Evolutionary conservation across 2,797 vertebrate species (phyloP).

Genomic region (Anguilla obscura): DNA sequence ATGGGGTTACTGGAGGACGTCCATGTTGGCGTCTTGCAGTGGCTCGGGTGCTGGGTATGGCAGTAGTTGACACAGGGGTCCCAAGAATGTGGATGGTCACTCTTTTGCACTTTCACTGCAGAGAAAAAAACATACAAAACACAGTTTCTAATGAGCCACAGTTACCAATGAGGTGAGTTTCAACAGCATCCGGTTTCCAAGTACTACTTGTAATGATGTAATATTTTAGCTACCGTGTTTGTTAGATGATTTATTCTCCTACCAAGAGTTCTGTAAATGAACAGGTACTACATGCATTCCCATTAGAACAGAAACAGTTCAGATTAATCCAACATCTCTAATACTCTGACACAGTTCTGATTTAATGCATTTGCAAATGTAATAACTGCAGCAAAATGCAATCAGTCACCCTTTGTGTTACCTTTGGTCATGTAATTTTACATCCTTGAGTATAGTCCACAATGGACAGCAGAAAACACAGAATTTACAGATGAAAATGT

Average conservation of each 20-base stretch:
- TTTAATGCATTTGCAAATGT: not conserved
- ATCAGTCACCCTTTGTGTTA: not conserved
- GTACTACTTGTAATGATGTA: not conserved
- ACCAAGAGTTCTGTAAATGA: not conserved
- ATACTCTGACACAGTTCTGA: not conserved
- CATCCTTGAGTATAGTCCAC: not conserved
- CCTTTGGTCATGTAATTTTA: not conserved
- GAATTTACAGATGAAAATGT: not conserved
- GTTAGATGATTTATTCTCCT: not conserved
- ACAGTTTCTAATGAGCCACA: not conserved
- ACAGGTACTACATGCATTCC: not conserved
- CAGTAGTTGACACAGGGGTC: constrained; percentile 89
- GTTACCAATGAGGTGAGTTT: not conserved
- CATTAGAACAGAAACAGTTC: not conserved
- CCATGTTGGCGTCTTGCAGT: constrained; percentile 87
- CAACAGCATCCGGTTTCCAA: not conserved
- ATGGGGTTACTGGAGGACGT: constrained; percentile 76
- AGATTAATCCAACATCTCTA: not conserved
- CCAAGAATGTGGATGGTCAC: constrained; percentile 89
- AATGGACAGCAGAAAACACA: not conserved
- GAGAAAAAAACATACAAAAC: constrained; percentile 41
- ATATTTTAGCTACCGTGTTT: not conserved
- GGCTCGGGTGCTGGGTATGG: constrained; percentile 79
- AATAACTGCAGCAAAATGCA: not conserved
- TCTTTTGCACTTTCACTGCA: constrained; percentile 93